Conservation (phyloP, 2,113 vertebrate genomes). For the Tapirus terrestris region DNA sequence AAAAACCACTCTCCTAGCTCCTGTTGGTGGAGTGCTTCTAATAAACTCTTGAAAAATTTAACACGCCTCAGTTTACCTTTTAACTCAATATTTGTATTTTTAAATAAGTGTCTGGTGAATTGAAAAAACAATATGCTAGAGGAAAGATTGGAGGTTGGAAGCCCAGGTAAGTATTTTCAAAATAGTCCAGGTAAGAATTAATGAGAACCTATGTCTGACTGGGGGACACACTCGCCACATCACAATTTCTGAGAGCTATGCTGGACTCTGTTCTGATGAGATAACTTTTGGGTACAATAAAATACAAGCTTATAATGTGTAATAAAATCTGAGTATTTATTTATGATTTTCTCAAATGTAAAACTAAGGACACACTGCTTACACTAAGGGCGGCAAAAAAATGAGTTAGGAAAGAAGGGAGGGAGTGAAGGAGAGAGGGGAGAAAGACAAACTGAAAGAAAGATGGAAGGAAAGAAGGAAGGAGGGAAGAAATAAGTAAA, state of each 20-base stretch:
- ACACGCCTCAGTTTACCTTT: background rate
- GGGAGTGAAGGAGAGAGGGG: background rate
- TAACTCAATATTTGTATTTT: background rate
- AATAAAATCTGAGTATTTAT: background rate
- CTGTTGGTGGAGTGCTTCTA: background rate
- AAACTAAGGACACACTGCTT: background rate
- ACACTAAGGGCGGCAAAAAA: background rate
- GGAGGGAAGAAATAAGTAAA: background rate
- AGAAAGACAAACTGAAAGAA: background rate
- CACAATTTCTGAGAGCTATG: background rate
- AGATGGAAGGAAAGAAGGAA: background rate
- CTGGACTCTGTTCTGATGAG: background rate
- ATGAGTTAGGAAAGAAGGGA: background rate
- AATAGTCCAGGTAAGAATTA: background rate
- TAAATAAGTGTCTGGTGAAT: background rate
- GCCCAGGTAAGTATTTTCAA: background rate
- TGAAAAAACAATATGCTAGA: background rate
- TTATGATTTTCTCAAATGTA: background rate
- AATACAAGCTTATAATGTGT: background rate
- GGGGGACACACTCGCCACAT: background rate
- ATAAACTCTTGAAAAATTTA: background rate
- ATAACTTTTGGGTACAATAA: background rate
- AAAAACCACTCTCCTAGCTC: background rate
- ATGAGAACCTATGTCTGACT: background rate
- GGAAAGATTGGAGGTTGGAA: background rate